Evolutionary conservation across 2,888 invertebrate genomes (phyloP).

Genomic region (Sphaeridia pumilis): DNA sequence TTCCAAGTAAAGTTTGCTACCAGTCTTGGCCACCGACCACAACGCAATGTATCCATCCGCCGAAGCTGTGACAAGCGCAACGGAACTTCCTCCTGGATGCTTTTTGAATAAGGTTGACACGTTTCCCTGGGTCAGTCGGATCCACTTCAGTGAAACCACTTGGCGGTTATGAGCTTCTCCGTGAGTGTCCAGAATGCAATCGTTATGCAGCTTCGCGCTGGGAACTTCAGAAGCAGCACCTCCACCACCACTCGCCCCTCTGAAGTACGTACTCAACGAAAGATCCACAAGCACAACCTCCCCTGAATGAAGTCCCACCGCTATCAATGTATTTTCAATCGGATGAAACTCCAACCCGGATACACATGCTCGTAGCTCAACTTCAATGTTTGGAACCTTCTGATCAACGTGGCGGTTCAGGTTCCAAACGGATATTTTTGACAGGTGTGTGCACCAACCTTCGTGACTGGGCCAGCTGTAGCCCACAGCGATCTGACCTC

Average conservation of each 20-base stretch:
- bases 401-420: constrained; percentile 7
- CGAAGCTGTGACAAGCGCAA: constrained; percentile 22
- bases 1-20: constrained; percentile 22
- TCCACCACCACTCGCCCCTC: constrained; percentile 12
- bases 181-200: constrained; percentile 21
- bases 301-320: constrained; percentile 28
- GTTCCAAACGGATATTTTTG: constrained; percentile 30
- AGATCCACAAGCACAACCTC: constrained; percentile 27
- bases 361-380: constrained; percentile 24
- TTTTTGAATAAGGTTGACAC: constrained; percentile 11
- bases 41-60: constrained; percentile 31
- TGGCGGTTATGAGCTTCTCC: constrained; percentile 15
- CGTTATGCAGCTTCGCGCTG: constrained; percentile 10
- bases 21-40: constrained; percentile 29
- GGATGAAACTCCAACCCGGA: constrained; percentile 31
- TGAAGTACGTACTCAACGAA: constrained; percentile 14
- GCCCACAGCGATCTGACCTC: constrained; percentile 33
- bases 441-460: constrained; percentile 29
- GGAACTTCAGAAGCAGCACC: constrained; percentile 10
- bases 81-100: constrained; percentile 13
- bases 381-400: constrained; percentile 22
- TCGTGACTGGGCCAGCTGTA: constrained; percentile 22
- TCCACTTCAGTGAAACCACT: constrained; percentile 17
- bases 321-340: constrained; percentile 23
- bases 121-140: constrained; percentile 12